These are phyloP conservation scores for Pterophyllum scalare DNA, from an alignment of 2,113 vertebrate species.

Conservation along the genomic window DNA sequence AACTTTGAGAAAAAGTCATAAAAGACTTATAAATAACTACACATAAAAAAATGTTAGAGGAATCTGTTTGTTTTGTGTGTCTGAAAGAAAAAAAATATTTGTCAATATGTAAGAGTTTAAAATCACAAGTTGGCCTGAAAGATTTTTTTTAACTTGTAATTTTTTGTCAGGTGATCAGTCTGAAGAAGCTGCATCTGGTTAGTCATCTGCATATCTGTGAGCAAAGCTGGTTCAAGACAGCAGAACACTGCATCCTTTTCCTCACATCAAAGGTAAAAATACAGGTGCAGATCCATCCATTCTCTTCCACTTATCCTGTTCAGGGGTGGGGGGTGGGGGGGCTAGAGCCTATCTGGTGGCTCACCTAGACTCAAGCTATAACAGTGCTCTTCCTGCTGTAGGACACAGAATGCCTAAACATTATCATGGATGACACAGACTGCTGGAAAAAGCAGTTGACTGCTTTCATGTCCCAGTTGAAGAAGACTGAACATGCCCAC, in stretches of 20 bases:
- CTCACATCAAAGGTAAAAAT: constrained; percentile 63
- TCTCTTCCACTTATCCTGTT: too few relatives aligned
- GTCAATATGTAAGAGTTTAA: not conserved
- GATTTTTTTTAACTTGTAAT: not conserved
- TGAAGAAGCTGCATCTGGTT: constrained; percentile 83
- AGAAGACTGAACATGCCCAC: constrained; percentile 71
- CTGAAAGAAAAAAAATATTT: not conserved
- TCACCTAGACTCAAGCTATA: not conserved
- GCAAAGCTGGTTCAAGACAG: constrained; percentile 82
- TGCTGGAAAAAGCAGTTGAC: constrained; percentile 77
- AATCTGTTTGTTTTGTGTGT: not conserved
- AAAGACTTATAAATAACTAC: not conserved
- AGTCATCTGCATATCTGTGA: constrained; percentile 80
- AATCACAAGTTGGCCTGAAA: not conserved
- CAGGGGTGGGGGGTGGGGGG: too few relatives aligned
- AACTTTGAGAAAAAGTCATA: too few relatives aligned
- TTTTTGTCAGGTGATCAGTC: constrained; percentile 82
- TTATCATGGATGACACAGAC: constrained; percentile 74
- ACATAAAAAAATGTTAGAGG: not conserved
- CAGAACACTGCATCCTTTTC: constrained; percentile 80
- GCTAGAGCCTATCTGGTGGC: not conserved
- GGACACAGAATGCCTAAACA: constrained; percentile 83
- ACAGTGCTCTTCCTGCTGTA: constrained; percentile 52
- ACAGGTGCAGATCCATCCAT: not conserved
- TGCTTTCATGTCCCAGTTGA: constrained; percentile 68